Evolutionary conservation across 2,888 invertebrate genomes (phyloP), one percentile per base, ranked within the genome.

Genomic region (Thumatha senex): DNA sequence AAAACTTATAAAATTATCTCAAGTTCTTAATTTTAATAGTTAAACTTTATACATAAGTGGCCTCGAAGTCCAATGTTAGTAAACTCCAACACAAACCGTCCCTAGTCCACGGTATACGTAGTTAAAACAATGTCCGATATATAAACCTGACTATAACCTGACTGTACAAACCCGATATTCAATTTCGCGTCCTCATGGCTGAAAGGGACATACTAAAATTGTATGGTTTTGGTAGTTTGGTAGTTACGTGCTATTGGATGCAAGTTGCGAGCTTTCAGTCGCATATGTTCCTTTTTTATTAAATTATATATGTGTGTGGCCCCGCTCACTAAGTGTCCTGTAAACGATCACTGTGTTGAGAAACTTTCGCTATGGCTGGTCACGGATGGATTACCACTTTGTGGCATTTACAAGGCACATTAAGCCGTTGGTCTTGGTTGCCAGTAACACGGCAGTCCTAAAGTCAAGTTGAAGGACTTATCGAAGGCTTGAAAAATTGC

Each of bases 151-250:
- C 51, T n/a, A n/a, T n/a, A n/a, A n/a, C n/a, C n/a, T n/a, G n/a
- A n/a, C 44, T 30, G 46, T 24, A 38, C 18, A 40, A 43, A 35
- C 34, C 42, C 45, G 52, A 56, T 62, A 67, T 64, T 63, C 56
- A 63, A 67, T 67, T 60, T 59, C 39, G 36, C 14, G 13, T 46
- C 50, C 45, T 41, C 15, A 31, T 40, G 38, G 42, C 29, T n/a
- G 35, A 41, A n/a, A 31, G 24, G 24, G 51, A 47, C 40, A 12
- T 11, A 40, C 33, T 40, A n/a, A 29, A 34, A 47, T 47, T 51
- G 51, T 35, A 40, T 31, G 33, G 13, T 29, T 46, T 51, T 42
- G 18, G 13, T 1, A 33, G 29, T 14, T 30, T 9, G 30, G 8
- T 24, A 2, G 18, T 24, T 24, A 24, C 10, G 12, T 24, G 7